Evolutionary conservation across 37 sponge, comb jelly and placozoan species (phyloP).

Genomic region (Chondrilla cf. caribensis): DNA sequence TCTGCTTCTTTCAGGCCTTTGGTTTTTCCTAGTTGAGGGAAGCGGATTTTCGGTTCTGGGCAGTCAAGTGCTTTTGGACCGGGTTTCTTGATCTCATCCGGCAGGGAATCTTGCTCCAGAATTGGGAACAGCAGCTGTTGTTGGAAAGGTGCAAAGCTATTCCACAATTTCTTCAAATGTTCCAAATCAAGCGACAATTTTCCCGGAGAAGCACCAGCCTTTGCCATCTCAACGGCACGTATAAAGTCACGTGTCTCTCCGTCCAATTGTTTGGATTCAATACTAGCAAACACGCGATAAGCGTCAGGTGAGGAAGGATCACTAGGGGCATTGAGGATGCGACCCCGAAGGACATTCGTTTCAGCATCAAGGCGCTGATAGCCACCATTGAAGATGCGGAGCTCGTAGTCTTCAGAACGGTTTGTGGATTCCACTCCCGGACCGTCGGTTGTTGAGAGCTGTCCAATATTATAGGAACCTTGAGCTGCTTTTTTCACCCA

Average conservation of each 20-base stretch:
- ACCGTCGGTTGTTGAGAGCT: not conserved
- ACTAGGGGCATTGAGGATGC: no score
- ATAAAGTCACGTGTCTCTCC: not conserved
- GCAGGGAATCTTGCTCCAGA: no score
- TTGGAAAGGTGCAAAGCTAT: not conserved
- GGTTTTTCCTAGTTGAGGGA: no score
- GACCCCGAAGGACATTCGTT: conserved; percentile 3
- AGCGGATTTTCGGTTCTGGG: not conserved
- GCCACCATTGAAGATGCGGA: conserved; percentile 30
- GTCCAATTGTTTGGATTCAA: not conserved
- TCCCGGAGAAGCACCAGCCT: not conserved
- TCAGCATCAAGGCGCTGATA: conserved; percentile 27
- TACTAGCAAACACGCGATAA: not conserved
- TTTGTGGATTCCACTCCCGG: not conserved
- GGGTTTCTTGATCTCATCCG: not conserved
- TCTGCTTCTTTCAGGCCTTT: no score
- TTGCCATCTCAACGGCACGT: not conserved
- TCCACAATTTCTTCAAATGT: not conserved
- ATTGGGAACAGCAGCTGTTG: not conserved
- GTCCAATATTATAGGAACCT: conserved; percentile 26
- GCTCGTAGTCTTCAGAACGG: conserved; percentile 20
- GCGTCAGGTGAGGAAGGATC: not conserved
- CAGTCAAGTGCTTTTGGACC: not conserved
- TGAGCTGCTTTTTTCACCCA: conserved; percentile 26
- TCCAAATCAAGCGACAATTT: not conserved